Percentiles rank a stretch among this genome's conserved stretches.
Conservation (phyloP, 2,888 invertebrate species). For the Blastobasis lacticolella region DNA sequence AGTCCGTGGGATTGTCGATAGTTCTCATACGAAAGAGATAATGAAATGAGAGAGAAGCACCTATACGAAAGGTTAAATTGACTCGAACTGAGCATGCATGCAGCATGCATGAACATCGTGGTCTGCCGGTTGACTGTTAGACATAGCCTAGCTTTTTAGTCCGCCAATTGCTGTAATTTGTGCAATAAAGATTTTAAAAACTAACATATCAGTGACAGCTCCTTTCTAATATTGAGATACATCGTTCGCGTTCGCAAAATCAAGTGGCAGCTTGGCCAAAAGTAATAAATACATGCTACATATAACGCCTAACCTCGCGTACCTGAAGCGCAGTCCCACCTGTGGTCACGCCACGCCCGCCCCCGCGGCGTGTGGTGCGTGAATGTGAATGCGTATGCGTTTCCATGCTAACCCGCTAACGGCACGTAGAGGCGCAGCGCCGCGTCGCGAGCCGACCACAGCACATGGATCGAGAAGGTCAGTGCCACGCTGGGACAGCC, state of each 20-base stretch:
- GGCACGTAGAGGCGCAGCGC: conserved; percentile 68
- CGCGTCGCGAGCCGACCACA: conserved; percentile 66
- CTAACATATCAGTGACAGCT: too few species aligned
- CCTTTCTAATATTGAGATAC: neutral
- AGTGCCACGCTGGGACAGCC: conserved; percentile 25
- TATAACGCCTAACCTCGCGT: neutral
- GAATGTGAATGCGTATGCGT: conserved; percentile 67
- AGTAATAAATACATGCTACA: neutral
- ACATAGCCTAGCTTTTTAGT: too few species aligned
- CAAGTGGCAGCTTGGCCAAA: neutral
- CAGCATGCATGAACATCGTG: too few species aligned
- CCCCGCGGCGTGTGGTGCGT: conserved; percentile 30
- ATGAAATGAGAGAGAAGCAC: too few species aligned
- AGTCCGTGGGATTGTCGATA: too few species aligned
- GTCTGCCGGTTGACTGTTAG: too few species aligned
- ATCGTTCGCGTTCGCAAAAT: neutral
- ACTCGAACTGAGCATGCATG: too few species aligned
- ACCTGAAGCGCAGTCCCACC: conserved; percentile 2
- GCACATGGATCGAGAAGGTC: conserved; percentile 95
- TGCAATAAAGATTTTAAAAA: too few species aligned
- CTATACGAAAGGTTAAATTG: too few species aligned
- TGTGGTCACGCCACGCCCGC: too few species aligned
- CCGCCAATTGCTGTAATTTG: too few species aligned
- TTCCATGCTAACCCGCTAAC: conserved; percentile 74
- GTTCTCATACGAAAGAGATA: too few species aligned